A percentile compares a stretch with the other conserved stretches of the same genome.
These are phyloP conservation scores for Stylophora pistillata DNA, from an alignment of 64 coral and sea anemone species.

Conservation along the genomic window DNA sequence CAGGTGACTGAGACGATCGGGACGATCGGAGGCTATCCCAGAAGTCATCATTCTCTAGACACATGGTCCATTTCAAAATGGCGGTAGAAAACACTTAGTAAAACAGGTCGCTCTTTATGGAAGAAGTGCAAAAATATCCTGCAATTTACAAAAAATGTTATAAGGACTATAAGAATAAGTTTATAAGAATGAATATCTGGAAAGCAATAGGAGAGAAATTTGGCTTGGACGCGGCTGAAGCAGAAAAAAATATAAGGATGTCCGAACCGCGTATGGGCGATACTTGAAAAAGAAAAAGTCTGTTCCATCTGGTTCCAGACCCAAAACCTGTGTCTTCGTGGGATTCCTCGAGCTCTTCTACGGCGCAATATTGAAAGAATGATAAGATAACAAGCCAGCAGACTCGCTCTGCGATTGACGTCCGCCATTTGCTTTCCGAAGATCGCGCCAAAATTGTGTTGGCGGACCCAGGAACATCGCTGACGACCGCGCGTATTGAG, in stretches of 20 bases:
- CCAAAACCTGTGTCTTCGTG: too few relatives aligned
- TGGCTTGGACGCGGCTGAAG: not conserved
- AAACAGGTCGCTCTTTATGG: not conserved
- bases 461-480: slow-evolving; percentile 35
- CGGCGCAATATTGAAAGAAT: too few relatives aligned
- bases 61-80: not conserved
- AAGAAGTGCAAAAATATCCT: not conserved
- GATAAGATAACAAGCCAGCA: slow-evolving; percentile 7
- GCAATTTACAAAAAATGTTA: not conserved
- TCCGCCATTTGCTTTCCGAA: slow-evolving; percentile 39
- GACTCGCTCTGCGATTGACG: not conserved
- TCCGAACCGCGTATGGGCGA: too few relatives aligned
- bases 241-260: too few relatives aligned
- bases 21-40: slow-evolving; percentile 8
- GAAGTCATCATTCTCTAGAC: not conserved
- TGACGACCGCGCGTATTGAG: not conserved
- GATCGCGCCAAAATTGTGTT: slow-evolving; percentile 22
- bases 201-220: not conserved
- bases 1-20: not conserved
- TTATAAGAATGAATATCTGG: not conserved
- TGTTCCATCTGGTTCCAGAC: too few relatives aligned
- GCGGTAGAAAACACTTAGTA: not conserved
- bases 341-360: too few relatives aligned
- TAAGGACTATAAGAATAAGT: not conserved
- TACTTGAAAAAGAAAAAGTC: too few relatives aligned